Base-by-base conservation (phyloP, 2,797 vertebrate genomes). In the Emys orbicularis region DNA sequence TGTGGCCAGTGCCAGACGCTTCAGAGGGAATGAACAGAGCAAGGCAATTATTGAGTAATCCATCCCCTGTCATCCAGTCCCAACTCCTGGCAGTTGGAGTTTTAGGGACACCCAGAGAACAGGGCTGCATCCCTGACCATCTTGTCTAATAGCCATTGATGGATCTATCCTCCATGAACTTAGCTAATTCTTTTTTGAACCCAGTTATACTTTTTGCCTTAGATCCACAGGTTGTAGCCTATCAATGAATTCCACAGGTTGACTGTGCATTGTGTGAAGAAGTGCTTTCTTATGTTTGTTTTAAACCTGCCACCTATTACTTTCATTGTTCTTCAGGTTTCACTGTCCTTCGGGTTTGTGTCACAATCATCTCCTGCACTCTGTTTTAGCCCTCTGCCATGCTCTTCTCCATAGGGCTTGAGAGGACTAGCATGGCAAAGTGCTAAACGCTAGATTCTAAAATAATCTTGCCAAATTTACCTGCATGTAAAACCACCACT, bases 401-500 rank as follows among this genome's bases (percentile, higher is more conserved):
- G 6, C n/a, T 25, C 57, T 77, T 82, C 74, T 65, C 16, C 85
- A 88, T 79, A 19, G 77, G 92, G 91, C 1, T 21, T 52, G 0
- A 1, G 84, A 94, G 80, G 88, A 81, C 79, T 10, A 12, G n/a
- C 93, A 29, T n/a, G 86, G 91, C 84, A 88, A 95, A 95, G 37
- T n/a, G 90, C 86, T 88, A 93, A 95, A 92, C 57, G 83, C 92
- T 81, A 89, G n/a, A 6, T 34, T 83, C 65, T 87, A 92, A 83
- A 47, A 44, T 0, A 82, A 79, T 79, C 72, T 53, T 23, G 11
- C 11, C 87, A 93, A 95, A 95, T 93, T 96, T 96, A 94, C 86
- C 94, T 90, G 89, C 95, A 96, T 90, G 86, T 72, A 79, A 93
- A 95, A 94, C 94, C 89, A 81, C 85, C 87, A 92, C 72, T 19